Percentiles rank a stretch among this genome's conserved stretches.
Evolutionary conservation across 2,888 invertebrate species (phyloP).

Genomic region (Argyra leucocephala): DNA sequence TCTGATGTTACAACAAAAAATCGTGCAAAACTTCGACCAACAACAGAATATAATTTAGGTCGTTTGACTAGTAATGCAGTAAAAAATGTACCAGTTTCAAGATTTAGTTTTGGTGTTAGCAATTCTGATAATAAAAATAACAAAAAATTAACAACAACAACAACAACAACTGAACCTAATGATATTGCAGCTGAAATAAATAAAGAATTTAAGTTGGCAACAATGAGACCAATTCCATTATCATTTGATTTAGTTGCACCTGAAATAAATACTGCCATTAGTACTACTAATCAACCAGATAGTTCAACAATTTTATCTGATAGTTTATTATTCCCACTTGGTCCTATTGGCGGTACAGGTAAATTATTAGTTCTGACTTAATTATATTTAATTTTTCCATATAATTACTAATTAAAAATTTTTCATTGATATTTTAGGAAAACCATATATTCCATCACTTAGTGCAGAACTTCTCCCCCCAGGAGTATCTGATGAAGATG

Average conservation of each 20-base stretch:
- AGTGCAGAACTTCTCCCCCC: background rate
- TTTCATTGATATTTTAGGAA: background rate
- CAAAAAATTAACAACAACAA: slow-evolving; percentile 29
- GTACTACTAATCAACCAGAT: slow-evolving; percentile 27
- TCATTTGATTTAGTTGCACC: slow-evolving; percentile 17
- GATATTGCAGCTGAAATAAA: slow-evolving; percentile 46
- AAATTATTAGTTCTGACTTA: background rate
- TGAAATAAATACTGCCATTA: slow-evolving; percentile 38
- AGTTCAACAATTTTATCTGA: slow-evolving; percentile 20
- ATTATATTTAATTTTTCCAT: slow-evolving; percentile 18
- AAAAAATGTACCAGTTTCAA: slow-evolving; percentile 1
- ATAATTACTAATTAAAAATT: background rate
- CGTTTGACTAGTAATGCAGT: background rate
- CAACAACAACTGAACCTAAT: slow-evolving; percentile 37
- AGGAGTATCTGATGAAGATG: slow-evolving; percentile 42
- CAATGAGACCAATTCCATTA: slow-evolving; percentile 28
- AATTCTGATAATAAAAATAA: slow-evolving; percentile 7
- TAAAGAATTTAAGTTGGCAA: slow-evolving; percentile 37
- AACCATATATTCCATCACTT: background rate
- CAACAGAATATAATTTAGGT: background rate
- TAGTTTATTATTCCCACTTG: slow-evolving; percentile 15
- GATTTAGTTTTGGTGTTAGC: slow-evolving; percentile 11
- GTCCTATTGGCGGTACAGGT: slow-evolving; percentile 11
- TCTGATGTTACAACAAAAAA: slow-evolving; percentile 53
- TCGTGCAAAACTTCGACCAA: slow-evolving; percentile 27